These are phyloP conservation scores for Chymomyza amoena DNA, from an alignment of 2,888 invertebrate genomes.

Conservation along the genomic window DNA sequence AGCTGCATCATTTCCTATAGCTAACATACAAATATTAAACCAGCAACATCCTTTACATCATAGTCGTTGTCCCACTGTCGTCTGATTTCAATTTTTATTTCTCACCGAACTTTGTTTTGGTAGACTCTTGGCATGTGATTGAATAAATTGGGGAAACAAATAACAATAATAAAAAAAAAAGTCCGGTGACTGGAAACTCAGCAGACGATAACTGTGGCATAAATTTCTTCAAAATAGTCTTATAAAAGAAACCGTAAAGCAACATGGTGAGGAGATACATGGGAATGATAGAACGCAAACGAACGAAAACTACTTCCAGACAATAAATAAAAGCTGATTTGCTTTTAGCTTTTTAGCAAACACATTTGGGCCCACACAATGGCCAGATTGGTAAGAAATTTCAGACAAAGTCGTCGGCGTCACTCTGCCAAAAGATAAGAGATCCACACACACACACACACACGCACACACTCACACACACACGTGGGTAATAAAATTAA, in stretches of 20 bases:
- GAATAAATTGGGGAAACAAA: conserved; percentile 6
- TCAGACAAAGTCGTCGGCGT: not conserved
- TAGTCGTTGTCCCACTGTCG: no score
- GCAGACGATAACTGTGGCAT: not conserved
- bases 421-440: conserved; percentile 3
- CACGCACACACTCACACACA: conserved; percentile 31
- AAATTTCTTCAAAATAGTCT: conserved; percentile 5
- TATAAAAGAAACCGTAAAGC: conserved; percentile 3
- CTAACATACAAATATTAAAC: no score
- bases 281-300: conserved; percentile 1
- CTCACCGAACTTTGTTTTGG: not conserved
- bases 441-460: conserved; percentile 22
- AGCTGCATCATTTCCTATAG: no score
- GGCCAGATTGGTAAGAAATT: conserved; percentile 15
- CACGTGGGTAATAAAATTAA: conserved; percentile 53
- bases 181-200: not conserved
- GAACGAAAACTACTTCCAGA: conserved; percentile 40
- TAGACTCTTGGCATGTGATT: not conserved
- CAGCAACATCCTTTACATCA: no score
- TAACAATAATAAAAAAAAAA: not conserved
- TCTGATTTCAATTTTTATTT: not conserved
- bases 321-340: conserved; percentile 63
- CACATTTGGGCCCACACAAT: conserved; percentile 23
- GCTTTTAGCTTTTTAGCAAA: conserved; percentile 48
- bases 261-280: not conserved